phyloP scores from a whole-genome alignment of 2,888 invertebrate genomes.

The Mellilla xanthometata region DNA sequence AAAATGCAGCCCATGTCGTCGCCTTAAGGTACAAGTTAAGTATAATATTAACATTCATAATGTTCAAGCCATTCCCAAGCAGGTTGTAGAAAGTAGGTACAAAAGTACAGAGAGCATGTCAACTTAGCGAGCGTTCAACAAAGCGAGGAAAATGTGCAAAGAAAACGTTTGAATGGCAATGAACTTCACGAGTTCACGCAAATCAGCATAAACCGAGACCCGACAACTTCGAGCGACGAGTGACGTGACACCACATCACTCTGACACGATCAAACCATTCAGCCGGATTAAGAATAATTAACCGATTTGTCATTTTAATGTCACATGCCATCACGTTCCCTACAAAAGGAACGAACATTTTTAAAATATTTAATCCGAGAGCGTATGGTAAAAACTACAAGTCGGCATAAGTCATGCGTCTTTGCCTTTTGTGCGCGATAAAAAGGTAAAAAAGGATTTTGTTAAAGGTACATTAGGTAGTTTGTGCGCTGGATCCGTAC shows the following conservation, averaged over 20 bases:
- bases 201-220: slow-evolving; percentile 20
- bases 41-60: too few species aligned
- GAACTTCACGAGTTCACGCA: slow-evolving; percentile 46
- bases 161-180: slow-evolving; percentile 41
- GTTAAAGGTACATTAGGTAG: slow-evolving; percentile 70
- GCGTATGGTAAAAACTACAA: slow-evolving; percentile 80
- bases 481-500: slow-evolving; percentile 74
- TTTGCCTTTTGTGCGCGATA: slow-evolving; percentile 72
- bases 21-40: too few species aligned
- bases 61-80: too few species aligned
- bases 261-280: slow-evolving; percentile 66
- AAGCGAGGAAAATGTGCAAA: slow-evolving; percentile 20
- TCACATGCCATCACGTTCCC: slow-evolving; percentile 80
- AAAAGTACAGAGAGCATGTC: slow-evolving; percentile 5
- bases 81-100: not conserved
- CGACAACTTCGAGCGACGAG: slow-evolving; percentile 38
- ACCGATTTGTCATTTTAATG: slow-evolving; percentile 82
- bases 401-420: slow-evolving; percentile 75
- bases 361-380: slow-evolving; percentile 78
- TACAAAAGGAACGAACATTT: slow-evolving; percentile 64
- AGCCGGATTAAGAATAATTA: slow-evolving; percentile 79
- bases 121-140: slow-evolving; percentile 5
- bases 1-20: too few species aligned
- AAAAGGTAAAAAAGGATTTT: too few species aligned
- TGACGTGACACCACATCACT: slow-evolving; percentile 65